Conservation (phyloP, 2,113 vertebrate species). For the Anguilla japonica region DNA sequence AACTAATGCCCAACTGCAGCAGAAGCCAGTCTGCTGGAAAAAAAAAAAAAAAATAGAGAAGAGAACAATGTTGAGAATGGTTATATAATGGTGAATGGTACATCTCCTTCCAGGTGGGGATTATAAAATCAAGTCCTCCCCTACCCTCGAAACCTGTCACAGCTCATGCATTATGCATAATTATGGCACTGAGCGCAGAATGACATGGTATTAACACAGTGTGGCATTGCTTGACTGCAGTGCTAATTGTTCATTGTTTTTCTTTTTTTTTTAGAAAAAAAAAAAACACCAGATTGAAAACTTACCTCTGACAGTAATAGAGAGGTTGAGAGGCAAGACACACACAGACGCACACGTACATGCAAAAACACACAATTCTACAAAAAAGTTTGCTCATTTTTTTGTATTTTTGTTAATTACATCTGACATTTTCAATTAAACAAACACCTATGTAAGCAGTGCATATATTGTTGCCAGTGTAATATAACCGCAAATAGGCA, state of each 20-base stretch:
- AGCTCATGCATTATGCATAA: background rate
- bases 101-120: too few species aligned
- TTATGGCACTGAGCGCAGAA: background rate
- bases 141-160: background rate
- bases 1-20: too few species aligned
- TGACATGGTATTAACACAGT: background rate
- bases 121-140: too few species aligned
- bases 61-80: too few species aligned
- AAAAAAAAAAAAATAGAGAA: too few species aligned
- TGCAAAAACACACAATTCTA: background rate
- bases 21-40: too few species aligned
- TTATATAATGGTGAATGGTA: too few species aligned
- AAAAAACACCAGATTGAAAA: background rate
- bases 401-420: background rate
- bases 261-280: background rate
- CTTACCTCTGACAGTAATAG: background rate
- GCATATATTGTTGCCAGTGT: too few species aligned
- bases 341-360: background rate
- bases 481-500: too few species aligned
- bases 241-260: background rate
- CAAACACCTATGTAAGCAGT: background rate
- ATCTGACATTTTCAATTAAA: background rate
- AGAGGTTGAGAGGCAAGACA: background rate
- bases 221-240: background rate
- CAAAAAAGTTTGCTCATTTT: background rate